phyloP scores from a whole-genome alignment of 2,113 vertebrate species.

The Hypanus sabinus region DNA sequence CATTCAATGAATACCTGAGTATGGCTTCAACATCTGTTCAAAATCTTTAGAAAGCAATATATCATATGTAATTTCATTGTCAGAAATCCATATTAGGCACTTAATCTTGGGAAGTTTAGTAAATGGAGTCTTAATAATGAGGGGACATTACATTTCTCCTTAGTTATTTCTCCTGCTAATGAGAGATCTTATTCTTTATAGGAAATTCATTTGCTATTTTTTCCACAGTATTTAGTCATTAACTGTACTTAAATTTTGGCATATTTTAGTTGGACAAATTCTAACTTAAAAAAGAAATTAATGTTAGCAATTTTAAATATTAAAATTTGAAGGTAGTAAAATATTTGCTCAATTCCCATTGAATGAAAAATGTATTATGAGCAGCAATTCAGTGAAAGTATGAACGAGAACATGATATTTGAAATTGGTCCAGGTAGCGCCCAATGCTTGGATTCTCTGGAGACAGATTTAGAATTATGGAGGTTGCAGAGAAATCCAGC shows the following conservation, averaged over 20 bases:
- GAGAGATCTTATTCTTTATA: neutral
- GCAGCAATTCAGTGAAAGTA: neutral
- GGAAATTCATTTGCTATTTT: neutral
- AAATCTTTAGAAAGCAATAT: neutral
- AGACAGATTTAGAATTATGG: too few species aligned
- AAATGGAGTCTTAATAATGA: neutral
- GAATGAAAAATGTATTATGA: neutral
- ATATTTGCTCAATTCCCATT: neutral
- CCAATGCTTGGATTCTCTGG: too few species aligned
- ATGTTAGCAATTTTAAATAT: neutral
- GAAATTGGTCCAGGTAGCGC: too few species aligned
- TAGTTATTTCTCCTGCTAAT: neutral
- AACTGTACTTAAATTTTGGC: neutral
- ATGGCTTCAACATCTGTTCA: neutral
- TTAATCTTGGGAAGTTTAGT: neutral
- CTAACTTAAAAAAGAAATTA: neutral
- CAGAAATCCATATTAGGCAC: neutral
- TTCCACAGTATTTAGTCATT: neutral
- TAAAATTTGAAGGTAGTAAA: neutral
- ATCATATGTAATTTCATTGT: neutral
- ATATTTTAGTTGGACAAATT: neutral
- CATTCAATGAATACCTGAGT: neutral
- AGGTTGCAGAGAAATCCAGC: too few species aligned
- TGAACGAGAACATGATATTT: too few species aligned
- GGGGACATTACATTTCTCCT: neutral